Conservation (phyloP, 2,888 invertebrate species). For the Philereme transversata region DNA sequence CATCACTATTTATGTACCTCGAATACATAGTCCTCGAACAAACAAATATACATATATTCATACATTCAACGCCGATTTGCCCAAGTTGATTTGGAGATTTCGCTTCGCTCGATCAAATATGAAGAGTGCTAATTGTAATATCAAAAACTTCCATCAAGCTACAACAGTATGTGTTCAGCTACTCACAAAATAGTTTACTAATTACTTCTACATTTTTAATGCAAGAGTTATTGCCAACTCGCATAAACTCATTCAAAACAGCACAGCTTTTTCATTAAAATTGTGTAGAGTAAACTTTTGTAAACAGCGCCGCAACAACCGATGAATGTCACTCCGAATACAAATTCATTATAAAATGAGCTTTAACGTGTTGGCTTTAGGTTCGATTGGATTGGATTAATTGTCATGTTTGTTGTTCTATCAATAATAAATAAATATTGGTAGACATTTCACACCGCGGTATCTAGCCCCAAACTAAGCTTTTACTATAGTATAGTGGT, state of each 20-base stretch:
- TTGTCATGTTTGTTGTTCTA: too few species aligned
- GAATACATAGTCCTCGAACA: too few species aligned
- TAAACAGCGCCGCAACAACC: conserved; percentile 8
- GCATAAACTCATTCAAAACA: conserved; percentile 19
- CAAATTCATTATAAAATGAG: not conserved
- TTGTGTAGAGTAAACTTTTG: conserved; percentile 5
- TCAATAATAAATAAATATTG: too few species aligned
- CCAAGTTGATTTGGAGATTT: too few species aligned
- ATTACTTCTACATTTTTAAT: conserved; percentile 9
- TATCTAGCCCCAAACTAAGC: too few species aligned
- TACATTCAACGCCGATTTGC: too few species aligned
- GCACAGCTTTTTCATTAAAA: conserved; percentile 23
- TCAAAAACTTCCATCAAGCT: conserved; percentile 8
- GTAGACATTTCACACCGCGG: too few species aligned
- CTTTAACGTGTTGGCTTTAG: not conserved
- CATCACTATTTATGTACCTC: too few species aligned
- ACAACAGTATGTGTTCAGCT: conserved; percentile 2
- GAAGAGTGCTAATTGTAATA: not conserved
- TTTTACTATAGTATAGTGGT: too few species aligned
- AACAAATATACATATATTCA: too few species aligned
- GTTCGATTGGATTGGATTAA: too few species aligned
- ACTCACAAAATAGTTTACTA: conserved; percentile 9
- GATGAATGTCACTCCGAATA: not conserved
- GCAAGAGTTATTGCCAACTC: conserved; percentile 11
- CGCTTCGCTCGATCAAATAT: too few species aligned